These are phyloP conservation scores for Cryptotis parvus DNA, from an alignment of 2,113 vertebrate genomes.

Conservation along the genomic window DNA sequence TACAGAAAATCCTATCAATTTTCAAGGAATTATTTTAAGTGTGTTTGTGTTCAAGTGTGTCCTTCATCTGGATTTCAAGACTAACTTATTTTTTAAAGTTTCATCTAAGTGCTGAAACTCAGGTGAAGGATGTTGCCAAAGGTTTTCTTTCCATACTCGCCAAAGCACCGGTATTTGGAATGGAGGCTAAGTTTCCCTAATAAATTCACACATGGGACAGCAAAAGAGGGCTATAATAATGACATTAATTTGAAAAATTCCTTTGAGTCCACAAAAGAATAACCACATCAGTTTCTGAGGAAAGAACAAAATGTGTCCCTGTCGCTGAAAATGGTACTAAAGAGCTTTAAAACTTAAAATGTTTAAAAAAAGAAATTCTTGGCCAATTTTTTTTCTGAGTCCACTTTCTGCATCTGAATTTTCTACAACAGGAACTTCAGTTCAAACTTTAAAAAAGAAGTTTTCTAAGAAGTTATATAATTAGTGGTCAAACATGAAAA, in stretches of 20 bases:
- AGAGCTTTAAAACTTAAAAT: slow-evolving; percentile 28
- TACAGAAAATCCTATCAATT: slow-evolving; percentile 32
- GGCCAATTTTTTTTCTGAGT: slow-evolving; percentile 30
- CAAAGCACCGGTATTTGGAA: neutral
- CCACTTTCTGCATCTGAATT: slow-evolving; percentile 5
- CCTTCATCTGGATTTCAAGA: neutral
- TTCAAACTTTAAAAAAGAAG: slow-evolving; percentile 26
- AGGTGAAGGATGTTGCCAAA: neutral
- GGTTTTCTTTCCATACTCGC: slow-evolving; percentile 38
- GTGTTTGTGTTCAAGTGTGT: neutral
- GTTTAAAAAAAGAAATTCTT: slow-evolving; percentile 41
- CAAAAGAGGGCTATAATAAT: slow-evolving; percentile 47
- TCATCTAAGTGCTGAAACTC: slow-evolving; percentile 31
- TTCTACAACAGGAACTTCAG: slow-evolving; percentile 29
- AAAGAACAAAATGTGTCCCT: slow-evolving; percentile 49
- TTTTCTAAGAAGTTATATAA: slow-evolving; percentile 16
- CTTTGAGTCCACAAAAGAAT: slow-evolving; percentile 45
- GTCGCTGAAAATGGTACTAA: slow-evolving; percentile 13
- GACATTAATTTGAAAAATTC: slow-evolving; percentile 61
- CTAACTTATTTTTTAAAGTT: slow-evolving; percentile 33
- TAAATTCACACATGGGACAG: slow-evolving; percentile 26
- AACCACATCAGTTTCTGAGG: slow-evolving; percentile 51
- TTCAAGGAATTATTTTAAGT: slow-evolving; percentile 28
- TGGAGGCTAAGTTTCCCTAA: neutral
- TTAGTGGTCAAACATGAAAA: slow-evolving; percentile 43